Conservation (phyloP, 2,888 invertebrate genomes). For the Cosmia pyralina region DNA sequence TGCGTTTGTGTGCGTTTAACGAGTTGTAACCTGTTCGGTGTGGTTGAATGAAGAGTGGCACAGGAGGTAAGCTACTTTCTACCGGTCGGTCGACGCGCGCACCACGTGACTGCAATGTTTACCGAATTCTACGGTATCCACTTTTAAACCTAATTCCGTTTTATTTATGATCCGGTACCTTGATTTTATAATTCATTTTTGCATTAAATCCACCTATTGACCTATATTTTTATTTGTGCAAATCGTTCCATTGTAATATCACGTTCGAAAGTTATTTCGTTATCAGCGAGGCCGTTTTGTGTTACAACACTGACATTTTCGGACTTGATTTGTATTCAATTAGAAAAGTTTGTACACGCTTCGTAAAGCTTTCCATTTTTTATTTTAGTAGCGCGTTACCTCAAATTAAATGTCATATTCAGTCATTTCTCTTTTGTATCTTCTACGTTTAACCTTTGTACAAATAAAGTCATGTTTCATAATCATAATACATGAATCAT, state of each 20-base stretch:
- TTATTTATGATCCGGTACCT: conserved; percentile 27
- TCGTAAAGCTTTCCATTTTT: conserved; percentile 36
- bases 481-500: conserved; percentile 24
- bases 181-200: conserved; percentile 17
- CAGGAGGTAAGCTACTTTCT: conserved; percentile 89
- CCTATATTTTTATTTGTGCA: conserved; percentile 30
- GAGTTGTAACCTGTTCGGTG: conserved; percentile 86
- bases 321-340: conserved; percentile 40
- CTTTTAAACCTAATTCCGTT: conserved; percentile 46
- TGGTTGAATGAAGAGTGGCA: conserved; percentile 88
- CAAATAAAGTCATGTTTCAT: conserved; percentile 21
- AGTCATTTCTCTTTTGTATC: conserved; percentile 31
- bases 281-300: conserved; percentile 58
- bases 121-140: conserved; percentile 71
- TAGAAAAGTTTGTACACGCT: conserved; percentile 36
- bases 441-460: conserved; percentile 17
- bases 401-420: conserved; percentile 34
- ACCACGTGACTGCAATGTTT: conserved; percentile 78
- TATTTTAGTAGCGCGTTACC: conserved; percentile 26
- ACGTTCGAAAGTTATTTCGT: conserved; percentile 59
- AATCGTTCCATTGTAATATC: conserved; percentile 36
- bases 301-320: conserved; percentile 55
- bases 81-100: conserved; percentile 76
- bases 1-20: conserved; percentile 78
- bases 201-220: conserved; percentile 16